Conservation (phyloP, 2,113 vertebrate genomes). For the Proteles cristata region DNA sequence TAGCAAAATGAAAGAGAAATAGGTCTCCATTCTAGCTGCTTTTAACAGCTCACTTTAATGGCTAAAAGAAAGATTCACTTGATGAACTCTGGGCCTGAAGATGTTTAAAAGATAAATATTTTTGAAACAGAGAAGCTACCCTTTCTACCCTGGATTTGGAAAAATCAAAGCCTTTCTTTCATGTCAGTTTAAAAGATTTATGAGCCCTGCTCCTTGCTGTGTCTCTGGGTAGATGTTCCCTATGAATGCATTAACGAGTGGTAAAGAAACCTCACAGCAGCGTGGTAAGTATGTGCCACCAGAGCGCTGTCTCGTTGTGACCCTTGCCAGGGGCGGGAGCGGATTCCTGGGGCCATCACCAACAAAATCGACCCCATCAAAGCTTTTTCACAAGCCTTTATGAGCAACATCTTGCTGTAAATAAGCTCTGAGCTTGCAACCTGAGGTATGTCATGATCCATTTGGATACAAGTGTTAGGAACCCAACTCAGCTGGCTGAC, state of each 20-base stretch:
- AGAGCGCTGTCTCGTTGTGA: not conserved
- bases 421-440: not conserved
- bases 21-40: not conserved
- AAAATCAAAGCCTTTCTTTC: conserved; percentile 76
- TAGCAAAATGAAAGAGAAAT: conserved; percentile 43
- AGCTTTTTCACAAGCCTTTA: not conserved
- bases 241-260: conserved; percentile 35
- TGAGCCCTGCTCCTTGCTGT: conserved; percentile 56
- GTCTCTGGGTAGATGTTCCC: conserved; percentile 54
- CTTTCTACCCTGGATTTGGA: conserved; percentile 68
- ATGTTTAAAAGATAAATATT: conserved; percentile 78
- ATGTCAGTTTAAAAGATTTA: conserved; percentile 77
- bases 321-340: not conserved
- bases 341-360: not conserved
- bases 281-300: not conserved
- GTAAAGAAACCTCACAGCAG: not conserved
- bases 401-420: not conserved
- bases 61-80: conserved; percentile 62
- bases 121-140: conserved; percentile 64
- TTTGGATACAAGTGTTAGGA: conserved; percentile 9
- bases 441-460: not conserved
- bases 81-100: conserved; percentile 68
- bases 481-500: not conserved
- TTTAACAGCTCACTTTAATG: conserved; percentile 55
- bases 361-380: not conserved